These are phyloP conservation scores for Scomber scombrus DNA, from an alignment of 2,113 vertebrate species.

Conservation along the genomic window DNA sequence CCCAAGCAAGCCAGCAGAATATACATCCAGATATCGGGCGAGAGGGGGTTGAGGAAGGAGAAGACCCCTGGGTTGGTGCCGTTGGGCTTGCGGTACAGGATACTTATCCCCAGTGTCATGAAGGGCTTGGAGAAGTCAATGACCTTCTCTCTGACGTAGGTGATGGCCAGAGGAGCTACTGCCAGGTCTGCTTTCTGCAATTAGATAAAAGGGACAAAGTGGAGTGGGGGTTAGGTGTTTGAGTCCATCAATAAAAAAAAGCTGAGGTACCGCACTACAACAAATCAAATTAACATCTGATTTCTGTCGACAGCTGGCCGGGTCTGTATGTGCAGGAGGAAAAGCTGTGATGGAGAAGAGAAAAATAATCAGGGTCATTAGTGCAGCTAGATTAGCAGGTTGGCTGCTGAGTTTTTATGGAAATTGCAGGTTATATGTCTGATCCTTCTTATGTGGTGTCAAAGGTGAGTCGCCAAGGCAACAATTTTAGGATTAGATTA, in stretches of 20 bases:
- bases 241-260: conserved; percentile 73
- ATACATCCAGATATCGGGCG: conserved; percentile 99
- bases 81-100: conserved; percentile 98
- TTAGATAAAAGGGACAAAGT: conserved; percentile 58
- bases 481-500: conserved; percentile 55
- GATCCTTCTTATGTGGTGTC: conserved; percentile 49
- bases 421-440: conserved; percentile 60
- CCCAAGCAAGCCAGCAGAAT: conserved; percentile 99
- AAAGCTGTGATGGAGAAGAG: conserved; percentile 28
- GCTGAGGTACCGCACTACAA: conserved; percentile 23
- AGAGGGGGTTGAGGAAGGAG: conserved; percentile 99
- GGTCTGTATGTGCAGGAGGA: conserved; percentile 48
- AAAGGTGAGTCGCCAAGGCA: conserved; percentile 52
- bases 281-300: conserved; percentile 74
- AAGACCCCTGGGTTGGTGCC: conserved; percentile 95
- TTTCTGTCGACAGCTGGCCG: conserved; percentile 55
- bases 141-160: conserved; percentile 97
- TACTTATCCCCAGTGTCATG: conserved; percentile 97
- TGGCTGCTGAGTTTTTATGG: conserved; percentile 29
- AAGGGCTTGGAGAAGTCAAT: conserved; percentile 99
- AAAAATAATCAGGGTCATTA: conserved; percentile 51
- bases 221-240: not conserved
- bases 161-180: conserved; percentile 97
- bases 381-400: conserved; percentile 54
- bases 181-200: conserved; percentile 98